phyloP scores from a whole-genome alignment of 1,140 invertebrate species.

The Chironomus tepperi region DNA sequence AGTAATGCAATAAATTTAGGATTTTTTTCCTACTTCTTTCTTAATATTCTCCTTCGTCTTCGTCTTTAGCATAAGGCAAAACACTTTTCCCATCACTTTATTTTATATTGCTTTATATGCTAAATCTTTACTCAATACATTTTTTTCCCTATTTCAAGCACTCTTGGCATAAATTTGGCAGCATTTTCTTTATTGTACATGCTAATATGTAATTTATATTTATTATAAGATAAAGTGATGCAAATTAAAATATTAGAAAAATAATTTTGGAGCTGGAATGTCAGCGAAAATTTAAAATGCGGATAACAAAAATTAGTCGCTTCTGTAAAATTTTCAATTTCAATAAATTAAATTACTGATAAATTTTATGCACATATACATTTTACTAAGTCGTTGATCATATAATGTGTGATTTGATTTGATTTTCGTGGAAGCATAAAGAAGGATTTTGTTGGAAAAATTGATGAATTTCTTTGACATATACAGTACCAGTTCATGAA shows the following conservation, averaged over 20 bases:
- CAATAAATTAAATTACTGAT: too few species aligned
- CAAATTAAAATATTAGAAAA: conserved; percentile 19
- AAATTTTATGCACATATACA: too few species aligned
- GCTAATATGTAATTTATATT: conserved; percentile 17
- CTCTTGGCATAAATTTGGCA: background rate
- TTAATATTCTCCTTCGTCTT: too few species aligned
- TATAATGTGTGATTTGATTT: too few species aligned
- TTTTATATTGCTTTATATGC: conserved; percentile 14
- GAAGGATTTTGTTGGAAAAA: too few species aligned
- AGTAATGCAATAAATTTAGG: conserved; percentile 21
- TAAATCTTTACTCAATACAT: background rate
- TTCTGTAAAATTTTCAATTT: too few species aligned
- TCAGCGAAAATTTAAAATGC: too few species aligned
- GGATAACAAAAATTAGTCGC: too few species aligned
- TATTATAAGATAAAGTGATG: background rate
- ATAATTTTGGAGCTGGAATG: background rate
- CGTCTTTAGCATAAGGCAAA: background rate
- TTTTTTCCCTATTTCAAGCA: background rate
- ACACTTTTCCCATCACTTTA: background rate
- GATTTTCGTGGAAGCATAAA: too few species aligned
- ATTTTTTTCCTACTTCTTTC: background rate
- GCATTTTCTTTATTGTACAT: background rate
- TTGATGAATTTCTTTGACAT: too few species aligned
- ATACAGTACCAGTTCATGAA: too few species aligned
- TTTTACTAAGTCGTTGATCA: too few species aligned